Evolutionary conservation across 2,888 invertebrate genomes (phyloP).

Genomic region (Nasonia oneida): DNA sequence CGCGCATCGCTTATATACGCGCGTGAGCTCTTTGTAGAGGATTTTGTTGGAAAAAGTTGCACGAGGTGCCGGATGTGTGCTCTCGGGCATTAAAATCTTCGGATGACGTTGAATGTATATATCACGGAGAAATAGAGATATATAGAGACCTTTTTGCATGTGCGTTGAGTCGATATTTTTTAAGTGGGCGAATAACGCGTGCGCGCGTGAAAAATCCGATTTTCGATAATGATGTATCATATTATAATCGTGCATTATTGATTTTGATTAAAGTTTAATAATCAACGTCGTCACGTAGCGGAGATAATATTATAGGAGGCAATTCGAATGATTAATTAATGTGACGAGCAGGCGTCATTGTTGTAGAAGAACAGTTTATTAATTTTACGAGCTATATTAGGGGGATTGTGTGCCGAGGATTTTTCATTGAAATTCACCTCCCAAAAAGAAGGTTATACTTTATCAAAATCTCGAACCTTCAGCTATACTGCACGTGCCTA

Average conservation of each 20-base stretch:
- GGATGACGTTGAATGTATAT: background rate
- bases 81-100: conserved; percentile 15
- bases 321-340: background rate
- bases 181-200: too few species aligned
- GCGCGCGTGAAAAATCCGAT: too few species aligned
- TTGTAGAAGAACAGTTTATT: background rate
- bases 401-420: background rate
- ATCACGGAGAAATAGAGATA: background rate
- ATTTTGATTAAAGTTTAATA: conserved; percentile 3
- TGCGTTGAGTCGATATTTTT: too few species aligned
- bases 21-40: background rate
- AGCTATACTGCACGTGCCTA: too few species aligned
- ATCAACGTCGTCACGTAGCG: background rate
- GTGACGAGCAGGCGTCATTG: background rate
- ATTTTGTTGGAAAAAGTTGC: conserved; percentile 10
- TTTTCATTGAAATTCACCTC: background rate
- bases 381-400: background rate
- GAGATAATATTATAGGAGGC: background rate
- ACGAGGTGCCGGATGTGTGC: background rate
- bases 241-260: background rate
- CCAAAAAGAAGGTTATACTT: too few species aligned
- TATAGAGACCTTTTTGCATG: background rate
- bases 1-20: background rate
- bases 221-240: background rate
- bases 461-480: too few species aligned